phyloP scores from a whole-genome alignment of 2,888 invertebrate genomes.

The Rhagophthalmus giganteus region DNA sequence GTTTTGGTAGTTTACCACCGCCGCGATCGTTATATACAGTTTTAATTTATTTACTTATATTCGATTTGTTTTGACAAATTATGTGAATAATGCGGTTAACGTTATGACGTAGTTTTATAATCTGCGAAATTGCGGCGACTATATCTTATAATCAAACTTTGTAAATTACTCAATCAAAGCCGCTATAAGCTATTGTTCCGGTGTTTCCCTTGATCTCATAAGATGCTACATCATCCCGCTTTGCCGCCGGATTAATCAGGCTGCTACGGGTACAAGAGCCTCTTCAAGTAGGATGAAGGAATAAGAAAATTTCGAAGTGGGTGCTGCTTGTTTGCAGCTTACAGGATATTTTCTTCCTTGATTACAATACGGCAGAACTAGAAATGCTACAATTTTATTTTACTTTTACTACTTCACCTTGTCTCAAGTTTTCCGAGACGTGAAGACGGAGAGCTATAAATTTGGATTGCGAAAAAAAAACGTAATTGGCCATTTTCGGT shows the following conservation, averaged over 20 bases:
- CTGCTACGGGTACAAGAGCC: slow-evolving; percentile 23
- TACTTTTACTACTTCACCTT: too few relatives aligned
- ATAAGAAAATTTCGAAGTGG: slow-evolving; percentile 28
- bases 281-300: slow-evolving; percentile 24
- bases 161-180: slow-evolving; percentile 28
- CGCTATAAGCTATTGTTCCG: slow-evolving; percentile 25
- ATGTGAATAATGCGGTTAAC: too few relatives aligned
- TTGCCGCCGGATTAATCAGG: slow-evolving; percentile 26
- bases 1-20: too few relatives aligned
- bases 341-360: slow-evolving; percentile 17
- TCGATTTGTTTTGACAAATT: too few relatives aligned
- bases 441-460: too few relatives aligned
- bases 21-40: too few relatives aligned
- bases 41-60: not conserved
- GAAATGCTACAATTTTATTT: slow-evolving; percentile 1
- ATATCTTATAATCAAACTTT: slow-evolving; percentile 19
- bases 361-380: slow-evolving; percentile 12
- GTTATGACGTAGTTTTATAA: slow-evolving; percentile 6
- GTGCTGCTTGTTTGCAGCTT: slow-evolving; percentile 23
- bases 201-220: slow-evolving; percentile 29
- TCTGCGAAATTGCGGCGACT: slow-evolving; percentile 8
- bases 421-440: too few relatives aligned
- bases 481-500: too few relatives aligned
- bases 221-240: slow-evolving; percentile 22
- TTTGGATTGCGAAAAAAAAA: too few relatives aligned